Conservation (phyloP, 2,113 vertebrate species). For the Osmerus eperlanus region DNA sequence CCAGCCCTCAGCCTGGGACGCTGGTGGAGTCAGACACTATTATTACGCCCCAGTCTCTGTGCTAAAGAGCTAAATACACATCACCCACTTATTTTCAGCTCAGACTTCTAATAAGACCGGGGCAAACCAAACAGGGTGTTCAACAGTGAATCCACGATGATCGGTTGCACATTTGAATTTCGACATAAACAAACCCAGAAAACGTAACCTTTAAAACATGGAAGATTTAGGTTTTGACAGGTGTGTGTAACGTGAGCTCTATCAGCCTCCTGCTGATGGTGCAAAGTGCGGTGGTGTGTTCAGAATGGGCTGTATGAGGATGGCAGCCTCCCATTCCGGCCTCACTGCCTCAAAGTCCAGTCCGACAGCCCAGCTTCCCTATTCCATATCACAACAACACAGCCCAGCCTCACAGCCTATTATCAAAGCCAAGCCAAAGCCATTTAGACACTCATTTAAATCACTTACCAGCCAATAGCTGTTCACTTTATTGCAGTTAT, state of each 20-base stretch:
- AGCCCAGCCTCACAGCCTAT: constrained; percentile 36
- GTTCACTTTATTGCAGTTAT: constrained; percentile 56
- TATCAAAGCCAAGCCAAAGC: constrained; percentile 57
- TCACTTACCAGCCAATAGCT: constrained; percentile 60
- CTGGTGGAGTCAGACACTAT: constrained; percentile 58
- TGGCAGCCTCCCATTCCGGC: constrained; percentile 19
- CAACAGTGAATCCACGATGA: too few species aligned
- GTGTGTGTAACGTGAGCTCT: constrained; percentile 47
- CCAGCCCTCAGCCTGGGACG: constrained; percentile 52
- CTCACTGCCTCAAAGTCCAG: too few species aligned
- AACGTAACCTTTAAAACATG: too few species aligned
- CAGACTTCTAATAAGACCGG: constrained; percentile 1
- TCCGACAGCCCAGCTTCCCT: constrained; percentile 4
- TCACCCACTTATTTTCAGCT: background rate
- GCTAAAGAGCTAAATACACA: constrained; percentile 45
- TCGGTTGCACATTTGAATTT: too few species aligned
- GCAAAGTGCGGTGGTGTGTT: constrained; percentile 32
- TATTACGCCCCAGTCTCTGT: constrained; percentile 59
- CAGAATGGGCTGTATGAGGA: constrained; percentile 41
- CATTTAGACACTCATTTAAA: constrained; percentile 59
- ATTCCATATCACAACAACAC: too few species aligned
- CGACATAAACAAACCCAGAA: too few species aligned
- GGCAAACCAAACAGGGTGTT: background rate
- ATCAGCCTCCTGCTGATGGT: constrained; percentile 38
- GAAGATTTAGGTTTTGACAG: background rate